These are phyloP conservation scores for Eulemur coronatus DNA, from an alignment of 2,797 vertebrate species.

Conservation along the genomic window DNA sequence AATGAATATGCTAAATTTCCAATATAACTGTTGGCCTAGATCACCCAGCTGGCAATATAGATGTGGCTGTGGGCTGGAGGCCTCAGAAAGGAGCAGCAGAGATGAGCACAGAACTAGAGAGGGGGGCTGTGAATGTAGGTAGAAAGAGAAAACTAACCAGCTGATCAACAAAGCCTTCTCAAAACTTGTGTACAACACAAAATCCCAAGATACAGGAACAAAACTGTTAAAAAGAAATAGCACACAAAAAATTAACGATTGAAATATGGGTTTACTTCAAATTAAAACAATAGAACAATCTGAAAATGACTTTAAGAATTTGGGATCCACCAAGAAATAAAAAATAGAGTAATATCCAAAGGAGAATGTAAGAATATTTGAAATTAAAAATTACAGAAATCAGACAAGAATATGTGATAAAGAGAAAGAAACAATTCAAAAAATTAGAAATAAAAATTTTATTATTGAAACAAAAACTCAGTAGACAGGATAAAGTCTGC, in stretches of 20 bases:
- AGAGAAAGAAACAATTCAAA: neutral
- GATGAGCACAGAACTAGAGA: neutral
- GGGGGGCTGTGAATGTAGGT: neutral
- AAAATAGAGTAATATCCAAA: neutral
- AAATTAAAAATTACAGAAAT: neutral
- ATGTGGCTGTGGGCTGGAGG: neutral
- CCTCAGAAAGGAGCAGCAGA: neutral
- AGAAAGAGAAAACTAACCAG: neutral
- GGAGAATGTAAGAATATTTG: neutral
- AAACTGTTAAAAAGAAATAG: neutral
- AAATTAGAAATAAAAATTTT: neutral
- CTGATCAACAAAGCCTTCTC: neutral
- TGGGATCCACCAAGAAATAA: neutral
- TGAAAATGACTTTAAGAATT: slow-evolving; percentile 23
- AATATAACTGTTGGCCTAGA: neutral
- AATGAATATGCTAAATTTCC: neutral
- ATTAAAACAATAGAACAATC: neutral
- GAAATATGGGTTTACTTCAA: neutral
- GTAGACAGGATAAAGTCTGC: neutral
- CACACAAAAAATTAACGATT: neutral
- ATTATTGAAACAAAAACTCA: neutral
- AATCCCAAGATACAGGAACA: neutral
- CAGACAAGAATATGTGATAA: neutral
- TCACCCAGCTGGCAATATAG: neutral
- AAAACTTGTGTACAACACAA: neutral